Conservation (phyloP, 1,140 invertebrate species). For the Procambarus virginalis region DNA sequence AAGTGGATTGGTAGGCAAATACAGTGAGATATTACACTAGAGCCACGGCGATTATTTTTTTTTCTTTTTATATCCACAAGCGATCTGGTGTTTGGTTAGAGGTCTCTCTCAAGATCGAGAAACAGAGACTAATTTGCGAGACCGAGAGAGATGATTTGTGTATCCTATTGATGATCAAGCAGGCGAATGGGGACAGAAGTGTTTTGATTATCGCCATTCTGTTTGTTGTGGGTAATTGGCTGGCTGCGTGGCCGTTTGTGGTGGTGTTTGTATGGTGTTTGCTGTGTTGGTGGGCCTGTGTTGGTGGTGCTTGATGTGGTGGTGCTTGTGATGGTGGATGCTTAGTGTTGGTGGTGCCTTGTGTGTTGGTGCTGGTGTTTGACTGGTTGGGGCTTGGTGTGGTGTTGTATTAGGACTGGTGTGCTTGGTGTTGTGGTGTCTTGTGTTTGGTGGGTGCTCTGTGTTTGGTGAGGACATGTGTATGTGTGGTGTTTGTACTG, state of each 20-base stretch:
- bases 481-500: not conserved
- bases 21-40: slow-evolving; percentile 39
- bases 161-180: not conserved
- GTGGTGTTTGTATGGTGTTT: not conserved
- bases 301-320: not conserved
- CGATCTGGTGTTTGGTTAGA: not conserved
- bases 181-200: not conserved
- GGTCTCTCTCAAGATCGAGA: not conserved
- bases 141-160: not conserved
- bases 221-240: not conserved
- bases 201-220: not conserved
- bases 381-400: not conserved
- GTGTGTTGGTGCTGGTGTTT: not conserved
- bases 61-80: not conserved
- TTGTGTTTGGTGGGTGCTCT: no score
- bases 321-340: not conserved
- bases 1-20: slow-evolving; percentile 57
- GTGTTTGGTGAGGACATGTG: no score
- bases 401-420: not conserved
- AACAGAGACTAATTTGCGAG: not conserved
- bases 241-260: not conserved
- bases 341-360: not conserved
- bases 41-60: not conserved
- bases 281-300: not conserved
- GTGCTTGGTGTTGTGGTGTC: no score